Percentiles rank a stretch among this genome's conserved stretches.
Conservation (phyloP, 2,113 vertebrate species). For the Petaurus breviceps region DNA sequence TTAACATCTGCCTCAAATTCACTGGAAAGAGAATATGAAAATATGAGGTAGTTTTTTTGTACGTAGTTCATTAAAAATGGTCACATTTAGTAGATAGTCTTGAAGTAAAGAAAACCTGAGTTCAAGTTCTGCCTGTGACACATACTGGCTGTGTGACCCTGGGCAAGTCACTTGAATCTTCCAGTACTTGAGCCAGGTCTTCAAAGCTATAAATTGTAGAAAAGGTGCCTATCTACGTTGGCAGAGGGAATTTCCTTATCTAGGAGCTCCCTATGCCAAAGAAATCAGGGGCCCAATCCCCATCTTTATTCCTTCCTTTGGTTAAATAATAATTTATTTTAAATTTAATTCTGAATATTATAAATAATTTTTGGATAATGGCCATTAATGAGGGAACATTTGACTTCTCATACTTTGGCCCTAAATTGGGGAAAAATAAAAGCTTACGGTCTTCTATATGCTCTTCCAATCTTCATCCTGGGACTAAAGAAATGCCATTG, state of each 20-base stretch:
- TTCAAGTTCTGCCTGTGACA: neutral
- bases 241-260: neutral
- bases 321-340: neutral
- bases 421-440: constrained; percentile 12
- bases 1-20: neutral
- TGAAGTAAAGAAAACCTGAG: neutral
- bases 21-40: neutral
- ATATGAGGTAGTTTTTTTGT: neutral
- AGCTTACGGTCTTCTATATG: neutral
- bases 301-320: neutral
- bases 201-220: neutral
- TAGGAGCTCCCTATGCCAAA: neutral
- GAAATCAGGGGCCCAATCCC: neutral
- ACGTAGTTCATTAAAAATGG: neutral
- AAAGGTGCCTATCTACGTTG: neutral
- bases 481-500: neutral
- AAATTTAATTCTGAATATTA: neutral
- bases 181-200: neutral
- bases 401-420: neutral
- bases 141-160: neutral
- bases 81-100: neutral
- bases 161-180: neutral
- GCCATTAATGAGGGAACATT: neutral
- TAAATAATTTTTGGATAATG: neutral
- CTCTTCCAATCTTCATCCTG: neutral